phyloP scores from a whole-genome alignment of 1,140 invertebrate species.

The Probaryconus sp. region DNA sequence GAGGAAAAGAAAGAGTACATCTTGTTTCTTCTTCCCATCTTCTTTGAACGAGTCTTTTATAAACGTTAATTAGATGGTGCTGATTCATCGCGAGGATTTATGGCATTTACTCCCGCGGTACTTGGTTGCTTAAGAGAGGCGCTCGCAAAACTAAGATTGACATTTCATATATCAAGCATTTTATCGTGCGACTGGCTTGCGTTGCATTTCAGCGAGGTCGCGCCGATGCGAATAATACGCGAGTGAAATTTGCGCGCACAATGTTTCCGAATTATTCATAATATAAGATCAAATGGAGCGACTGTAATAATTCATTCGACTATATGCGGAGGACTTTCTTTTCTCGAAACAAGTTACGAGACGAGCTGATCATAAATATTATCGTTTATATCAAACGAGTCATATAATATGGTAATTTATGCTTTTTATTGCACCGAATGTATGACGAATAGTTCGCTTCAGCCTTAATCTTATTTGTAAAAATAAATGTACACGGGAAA shows the following conservation, averaged over 20 bases:
- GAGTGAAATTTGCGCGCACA: slow-evolving; percentile 54
- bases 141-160: slow-evolving; percentile 52
- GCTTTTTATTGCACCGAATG: slow-evolving; percentile 61
- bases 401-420: slow-evolving; percentile 63
- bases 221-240: slow-evolving; percentile 47
- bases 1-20: too few relatives aligned
- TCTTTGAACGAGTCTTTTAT: slow-evolving; percentile 1
- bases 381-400: slow-evolving; percentile 61
- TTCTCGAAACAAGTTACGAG: slow-evolving; percentile 61
- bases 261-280: slow-evolving; percentile 63
- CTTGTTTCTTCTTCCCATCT: too few relatives aligned
- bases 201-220: slow-evolving; percentile 40
- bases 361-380: slow-evolving; percentile 62
- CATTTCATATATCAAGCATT: slow-evolving; percentile 52
- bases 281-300: slow-evolving; percentile 62
- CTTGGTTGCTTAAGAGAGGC: too few relatives aligned
- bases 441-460: slow-evolving; percentile 56
- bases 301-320: slow-evolving; percentile 56
- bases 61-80: slow-evolving; percentile 39
- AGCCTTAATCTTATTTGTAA: slow-evolving; percentile 55
- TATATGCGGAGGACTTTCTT: slow-evolving; percentile 57
- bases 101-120: too few relatives aligned
- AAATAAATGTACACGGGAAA: slow-evolving; percentile 32
- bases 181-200: slow-evolving; percentile 41
- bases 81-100: slow-evolving; percentile 43